These are phyloP conservation scores for Drosophila macrospina DNA, from an alignment of 2,888 invertebrate genomes.

Conservation along the genomic window DNA sequence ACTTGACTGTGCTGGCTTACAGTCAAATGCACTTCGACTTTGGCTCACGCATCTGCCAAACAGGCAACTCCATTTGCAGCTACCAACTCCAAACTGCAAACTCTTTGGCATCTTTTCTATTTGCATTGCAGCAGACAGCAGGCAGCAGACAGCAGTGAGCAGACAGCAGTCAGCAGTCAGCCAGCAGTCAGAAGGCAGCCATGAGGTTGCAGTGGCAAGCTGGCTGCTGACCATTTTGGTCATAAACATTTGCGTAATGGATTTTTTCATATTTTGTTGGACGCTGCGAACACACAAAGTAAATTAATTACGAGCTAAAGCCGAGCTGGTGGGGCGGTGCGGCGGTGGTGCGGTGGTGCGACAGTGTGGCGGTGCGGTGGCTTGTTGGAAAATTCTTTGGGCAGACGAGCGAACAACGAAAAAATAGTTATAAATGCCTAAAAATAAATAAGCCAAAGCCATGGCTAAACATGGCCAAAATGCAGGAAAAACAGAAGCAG, in stretches of 20 bases:
- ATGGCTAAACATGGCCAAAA: conserved; percentile 64
- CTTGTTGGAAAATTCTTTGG: conserved; percentile 67
- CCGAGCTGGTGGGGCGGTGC: conserved; percentile 20
- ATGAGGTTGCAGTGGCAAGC: conserved; percentile 13
- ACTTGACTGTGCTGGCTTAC: conserved; percentile 59
- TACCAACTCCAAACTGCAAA: conserved; percentile 23
- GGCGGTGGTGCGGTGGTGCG: conserved; percentile 13
- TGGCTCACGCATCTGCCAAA: conserved; percentile 59
- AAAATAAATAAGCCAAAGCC: conserved; percentile 70
- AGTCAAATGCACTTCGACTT: conserved; percentile 68
- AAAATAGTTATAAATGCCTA: conserved; percentile 72
- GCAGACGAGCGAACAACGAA: conserved; percentile 14
- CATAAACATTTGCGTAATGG: conserved; percentile 82
- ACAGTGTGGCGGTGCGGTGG: conserved; percentile 3
- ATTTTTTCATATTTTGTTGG: conserved; percentile 79
- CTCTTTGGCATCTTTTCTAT: conserved; percentile 78
- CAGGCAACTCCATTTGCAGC: conserved; percentile 63
- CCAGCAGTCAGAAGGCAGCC: conserved; percentile 6
- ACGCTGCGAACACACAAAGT: conserved; percentile 78
- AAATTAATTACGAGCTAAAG: conserved; percentile 77
- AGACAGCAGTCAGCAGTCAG: background rate
- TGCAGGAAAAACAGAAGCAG: conserved; percentile 72
- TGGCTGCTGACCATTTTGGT: conserved; percentile 76
- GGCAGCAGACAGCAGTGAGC: background rate
- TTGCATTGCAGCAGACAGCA: conserved; percentile 61